These are phyloP conservation scores for Drosophila erecta DNA, from an alignment of 1,140 invertebrate species.

Conservation along the genomic window DNA sequence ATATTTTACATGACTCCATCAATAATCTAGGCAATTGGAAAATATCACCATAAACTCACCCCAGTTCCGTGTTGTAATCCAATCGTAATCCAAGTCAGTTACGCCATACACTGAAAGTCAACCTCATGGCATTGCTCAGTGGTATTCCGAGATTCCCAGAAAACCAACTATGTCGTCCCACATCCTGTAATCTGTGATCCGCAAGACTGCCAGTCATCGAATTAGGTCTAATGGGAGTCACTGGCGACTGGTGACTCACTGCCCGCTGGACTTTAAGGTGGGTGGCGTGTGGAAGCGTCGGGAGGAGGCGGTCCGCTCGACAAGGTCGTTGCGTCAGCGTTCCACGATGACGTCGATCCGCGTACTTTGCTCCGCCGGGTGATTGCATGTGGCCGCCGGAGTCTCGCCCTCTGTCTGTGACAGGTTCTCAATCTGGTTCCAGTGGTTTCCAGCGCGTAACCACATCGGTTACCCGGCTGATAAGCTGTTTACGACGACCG, in stretches of 20 bases:
- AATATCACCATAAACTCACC: neutral
- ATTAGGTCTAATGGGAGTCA: constrained; percentile 18
- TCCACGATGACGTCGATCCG: constrained; percentile 51
- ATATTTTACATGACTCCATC: too few relatives aligned
- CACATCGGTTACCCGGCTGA: constrained; percentile 35
- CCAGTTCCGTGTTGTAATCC: constrained; percentile 6
- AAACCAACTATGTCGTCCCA: constrained; percentile 3
- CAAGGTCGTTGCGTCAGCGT: constrained; percentile 56
- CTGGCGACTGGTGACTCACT: constrained; percentile 8
- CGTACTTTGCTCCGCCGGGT: constrained; percentile 53
- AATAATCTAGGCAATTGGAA: neutral
- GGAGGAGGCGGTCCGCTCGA: constrained; percentile 4
- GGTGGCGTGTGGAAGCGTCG: constrained; percentile 11
- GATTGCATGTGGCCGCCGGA: constrained; percentile 13
- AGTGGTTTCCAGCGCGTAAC: constrained; percentile 44
- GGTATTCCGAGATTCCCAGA: constrained; percentile 17
- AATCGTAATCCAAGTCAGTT: constrained; percentile 7
- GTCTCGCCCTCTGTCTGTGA: constrained; percentile 12
- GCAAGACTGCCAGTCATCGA: constrained; percentile 20
- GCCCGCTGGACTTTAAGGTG: constrained; percentile 22
- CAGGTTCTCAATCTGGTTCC: constrained; percentile 32
- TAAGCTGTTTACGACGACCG: constrained; percentile 48
- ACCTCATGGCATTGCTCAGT: constrained; percentile 18
- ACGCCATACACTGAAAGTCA: constrained; percentile 6
- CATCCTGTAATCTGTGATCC: constrained; percentile 17